Evolutionary conservation across 92 coral and sea anemone species (phyloP).

Genomic region (Virgularia gustaviana): DNA sequence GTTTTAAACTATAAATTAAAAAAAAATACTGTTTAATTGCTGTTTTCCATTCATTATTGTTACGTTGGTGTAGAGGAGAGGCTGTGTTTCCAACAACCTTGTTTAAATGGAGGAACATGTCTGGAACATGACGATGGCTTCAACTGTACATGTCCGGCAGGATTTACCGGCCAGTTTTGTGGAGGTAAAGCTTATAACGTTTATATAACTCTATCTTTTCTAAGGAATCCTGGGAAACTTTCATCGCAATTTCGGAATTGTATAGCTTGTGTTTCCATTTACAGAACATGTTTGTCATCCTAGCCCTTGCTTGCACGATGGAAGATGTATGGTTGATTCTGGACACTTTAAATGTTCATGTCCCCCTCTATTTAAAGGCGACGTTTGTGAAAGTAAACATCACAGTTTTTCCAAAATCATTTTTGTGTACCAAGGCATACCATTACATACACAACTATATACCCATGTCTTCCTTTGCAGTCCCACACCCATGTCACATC

Average conservation of each 20-base stretch:
- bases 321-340: conserved; percentile 74
- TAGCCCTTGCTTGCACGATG: conserved; percentile 89
- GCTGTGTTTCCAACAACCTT: conserved; percentile 76
- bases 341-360: conserved; percentile 85
- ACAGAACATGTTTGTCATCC: conserved; percentile 95
- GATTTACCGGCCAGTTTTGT: conserved; percentile 76
- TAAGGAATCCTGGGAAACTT: too few species aligned
- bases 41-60: too few species aligned
- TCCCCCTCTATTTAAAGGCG: conserved; percentile 83
- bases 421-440: not conserved
- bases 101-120: conserved; percentile 80
- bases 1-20: too few species aligned
- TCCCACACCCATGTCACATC: conserved; percentile 84
- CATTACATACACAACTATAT: too few species aligned
- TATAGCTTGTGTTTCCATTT: not conserved
- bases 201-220: not conserved
- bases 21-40: too few species aligned
- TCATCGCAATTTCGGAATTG: too few species aligned
- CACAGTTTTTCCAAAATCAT: not conserved
- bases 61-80: too few species aligned
- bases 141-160: conserved; percentile 80
- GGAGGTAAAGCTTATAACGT: too few species aligned
- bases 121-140: conserved; percentile 76
- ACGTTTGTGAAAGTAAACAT: conserved; percentile 87
- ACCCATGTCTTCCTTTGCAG: conserved; percentile 23